Conservation (phyloP, 1,140 invertebrate species). For the Leptopilina boulardi region DNA sequence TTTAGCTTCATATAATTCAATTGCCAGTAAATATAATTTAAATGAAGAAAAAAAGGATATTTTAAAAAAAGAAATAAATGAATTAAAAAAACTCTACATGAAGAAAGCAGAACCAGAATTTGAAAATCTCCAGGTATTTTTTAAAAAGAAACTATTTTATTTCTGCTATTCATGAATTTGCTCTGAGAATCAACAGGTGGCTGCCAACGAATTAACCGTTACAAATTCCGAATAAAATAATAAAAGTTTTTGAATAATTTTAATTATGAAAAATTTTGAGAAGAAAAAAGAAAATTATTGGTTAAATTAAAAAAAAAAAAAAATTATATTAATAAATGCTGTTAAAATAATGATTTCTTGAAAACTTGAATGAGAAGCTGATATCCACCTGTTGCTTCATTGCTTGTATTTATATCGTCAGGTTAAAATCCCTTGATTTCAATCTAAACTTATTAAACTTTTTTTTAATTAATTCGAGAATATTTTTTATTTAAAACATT, state of each 20-base stretch:
- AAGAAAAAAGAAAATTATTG: not conserved
- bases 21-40: constrained; percentile 53
- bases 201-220: not conserved
- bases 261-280: not conserved
- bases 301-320: not conserved
- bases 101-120: constrained; percentile 50
- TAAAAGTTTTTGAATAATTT: not conserved
- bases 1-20: constrained; percentile 51
- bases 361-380: not conserved
- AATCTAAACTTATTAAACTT: too few relatives aligned
- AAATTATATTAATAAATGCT: constrained; percentile 16
- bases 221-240: not conserved
- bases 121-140: constrained; percentile 62
- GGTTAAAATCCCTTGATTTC: not conserved
- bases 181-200: constrained; percentile 11
- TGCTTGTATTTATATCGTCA: not conserved
- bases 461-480: too few relatives aligned
- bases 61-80: constrained; percentile 52
- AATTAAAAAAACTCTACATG: constrained; percentile 56
- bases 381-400: constrained; percentile 19
- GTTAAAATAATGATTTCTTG: not conserved
- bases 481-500: too few relatives aligned
- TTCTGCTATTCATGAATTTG: not conserved
- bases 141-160: not conserved
- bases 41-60: constrained; percentile 41